These are phyloP conservation scores for Clarias pachynema DNA, from an alignment of 2,797 vertebrate species.

Conservation along the genomic window DNA sequence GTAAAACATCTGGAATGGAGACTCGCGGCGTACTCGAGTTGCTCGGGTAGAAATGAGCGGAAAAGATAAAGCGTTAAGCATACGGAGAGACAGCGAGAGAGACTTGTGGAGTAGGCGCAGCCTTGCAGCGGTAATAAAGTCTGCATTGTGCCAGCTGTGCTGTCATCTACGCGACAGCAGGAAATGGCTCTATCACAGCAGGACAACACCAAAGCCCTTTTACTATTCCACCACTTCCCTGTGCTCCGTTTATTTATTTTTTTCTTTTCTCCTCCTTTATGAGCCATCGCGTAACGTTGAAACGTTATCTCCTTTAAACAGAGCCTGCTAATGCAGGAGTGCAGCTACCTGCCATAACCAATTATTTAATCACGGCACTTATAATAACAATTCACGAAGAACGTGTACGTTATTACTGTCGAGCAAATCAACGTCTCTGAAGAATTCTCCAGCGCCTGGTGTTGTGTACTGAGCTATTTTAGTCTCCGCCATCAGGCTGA, in stretches of 20 bases:
- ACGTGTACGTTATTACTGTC: conserved; percentile 42
- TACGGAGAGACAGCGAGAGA: conserved; percentile 6
- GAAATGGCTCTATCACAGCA: conserved; percentile 57
- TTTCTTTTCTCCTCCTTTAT: conserved; percentile 14
- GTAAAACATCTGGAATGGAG: conserved; percentile 26
- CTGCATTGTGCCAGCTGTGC: conserved; percentile 43
- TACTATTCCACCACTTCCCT: conserved; percentile 52
- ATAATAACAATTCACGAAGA: conserved; percentile 42
- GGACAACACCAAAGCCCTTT: conserved; percentile 46
- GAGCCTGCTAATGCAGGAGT: conserved; percentile 26
- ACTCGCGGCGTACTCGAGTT: neutral
- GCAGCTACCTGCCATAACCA: conserved; percentile 23
- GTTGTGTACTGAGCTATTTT: conserved; percentile 43
- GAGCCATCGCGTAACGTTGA: neutral
- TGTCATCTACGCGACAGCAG: conserved; percentile 44
- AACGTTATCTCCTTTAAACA: conserved; percentile 16
- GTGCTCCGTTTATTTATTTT: conserved; percentile 38
- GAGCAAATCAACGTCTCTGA: conserved; percentile 28
- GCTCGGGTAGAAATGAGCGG: conserved; percentile 23
- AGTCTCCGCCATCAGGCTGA: conserved; percentile 30
- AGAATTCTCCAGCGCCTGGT: conserved; percentile 34
- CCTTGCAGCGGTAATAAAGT: conserved; percentile 40
- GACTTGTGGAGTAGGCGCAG: conserved; percentile 30
- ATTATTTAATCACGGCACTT: conserved; percentile 39
- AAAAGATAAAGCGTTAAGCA: conserved; percentile 9